Evolutionary conservation across 2,888 invertebrate genomes (phyloP).

Genomic region (Xanthia togata): DNA sequence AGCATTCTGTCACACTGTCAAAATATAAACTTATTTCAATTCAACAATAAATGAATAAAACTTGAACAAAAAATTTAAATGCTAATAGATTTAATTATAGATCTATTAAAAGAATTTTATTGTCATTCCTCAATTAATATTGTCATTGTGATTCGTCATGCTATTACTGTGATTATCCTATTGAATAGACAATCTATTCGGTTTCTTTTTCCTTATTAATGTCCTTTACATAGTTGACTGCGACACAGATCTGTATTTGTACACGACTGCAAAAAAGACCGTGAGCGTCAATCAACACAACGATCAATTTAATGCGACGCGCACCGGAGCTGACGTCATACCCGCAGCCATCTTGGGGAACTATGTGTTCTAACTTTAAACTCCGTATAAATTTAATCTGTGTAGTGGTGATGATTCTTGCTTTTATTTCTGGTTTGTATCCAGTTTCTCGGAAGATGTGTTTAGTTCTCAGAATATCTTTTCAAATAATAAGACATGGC

Average conservation of each 20-base stretch:
- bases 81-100: conserved; percentile 20
- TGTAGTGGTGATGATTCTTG: conserved; percentile 29
- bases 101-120: conserved; percentile 28
- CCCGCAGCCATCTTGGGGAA: conserved; percentile 76
- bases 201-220: conserved; percentile 48
- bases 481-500: conserved; percentile 28
- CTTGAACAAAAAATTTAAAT: conserved; percentile 3
- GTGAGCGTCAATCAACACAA: conserved; percentile 81
- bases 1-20: background rate
- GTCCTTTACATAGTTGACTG: conserved; percentile 59
- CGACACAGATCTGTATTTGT: conserved; percentile 59
- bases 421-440: conserved; percentile 36
- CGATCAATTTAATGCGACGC: conserved; percentile 79
- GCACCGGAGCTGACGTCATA: conserved; percentile 73
- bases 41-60: background rate
- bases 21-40: background rate
- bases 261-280: conserved; percentile 76
- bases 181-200: conserved; percentile 37
- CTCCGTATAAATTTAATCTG: conserved; percentile 61
- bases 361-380: conserved; percentile 56
- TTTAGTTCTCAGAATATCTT: conserved; percentile 22
- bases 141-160: conserved; percentile 37
- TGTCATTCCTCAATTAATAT: conserved; percentile 41
- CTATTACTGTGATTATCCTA: conserved; percentile 47
- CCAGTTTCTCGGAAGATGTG: conserved; percentile 23